These are phyloP conservation scores for Sus cebifrons DNA, from an alignment of 2,797 vertebrate species.

Conservation along the genomic window DNA sequence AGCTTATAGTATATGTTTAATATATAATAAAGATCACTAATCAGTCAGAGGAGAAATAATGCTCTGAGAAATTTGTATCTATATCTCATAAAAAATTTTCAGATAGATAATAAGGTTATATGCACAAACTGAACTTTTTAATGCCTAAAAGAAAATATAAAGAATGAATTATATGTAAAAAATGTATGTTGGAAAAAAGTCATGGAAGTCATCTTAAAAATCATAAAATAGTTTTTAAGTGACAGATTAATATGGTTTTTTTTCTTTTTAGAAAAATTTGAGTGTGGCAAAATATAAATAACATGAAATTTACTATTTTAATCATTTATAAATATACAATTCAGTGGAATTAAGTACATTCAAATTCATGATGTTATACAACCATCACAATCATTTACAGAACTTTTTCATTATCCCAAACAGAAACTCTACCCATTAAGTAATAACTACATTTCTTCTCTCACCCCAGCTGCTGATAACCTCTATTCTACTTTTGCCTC, in stretches of 20 bases:
- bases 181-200: neutral
- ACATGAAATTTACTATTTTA: slow-evolving; percentile 1
- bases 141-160: slow-evolving; percentile 45
- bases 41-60: neutral
- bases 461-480: neutral
- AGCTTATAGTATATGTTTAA: neutral
- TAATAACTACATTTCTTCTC: neutral
- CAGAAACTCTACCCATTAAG: neutral
- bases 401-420: neutral
- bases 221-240: neutral
- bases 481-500: neutral
- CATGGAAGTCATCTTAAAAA: slow-evolving; percentile 44
- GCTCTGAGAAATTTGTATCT: slow-evolving; percentile 34
- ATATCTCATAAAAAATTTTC: slow-evolving; percentile 50
- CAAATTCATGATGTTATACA: neutral
- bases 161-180: neutral
- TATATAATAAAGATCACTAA: slow-evolving; percentile 7
- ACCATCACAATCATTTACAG: slow-evolving; percentile 23
- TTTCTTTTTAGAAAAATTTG: neutral
- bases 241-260: neutral
- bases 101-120: neutral
- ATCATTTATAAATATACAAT: neutral
- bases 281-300: slow-evolving; percentile 8
- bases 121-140: slow-evolving; percentile 41
- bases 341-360: slow-evolving; percentile 16